phyloP scores from a whole-genome alignment of 2,888 invertebrate species.

The Brachynemurus nebulosus region DNA sequence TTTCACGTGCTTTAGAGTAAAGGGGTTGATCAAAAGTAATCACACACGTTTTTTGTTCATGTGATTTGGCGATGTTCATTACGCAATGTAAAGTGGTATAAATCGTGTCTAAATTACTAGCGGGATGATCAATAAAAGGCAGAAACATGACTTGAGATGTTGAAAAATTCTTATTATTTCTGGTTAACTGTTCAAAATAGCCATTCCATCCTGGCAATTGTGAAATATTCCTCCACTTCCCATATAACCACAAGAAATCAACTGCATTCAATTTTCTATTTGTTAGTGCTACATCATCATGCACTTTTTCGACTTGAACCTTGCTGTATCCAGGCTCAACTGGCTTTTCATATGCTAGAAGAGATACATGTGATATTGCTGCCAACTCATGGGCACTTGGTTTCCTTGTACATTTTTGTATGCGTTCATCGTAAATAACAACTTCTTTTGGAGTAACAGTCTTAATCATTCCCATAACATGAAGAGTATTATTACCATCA shows the following conservation, averaged over 20 bases:
- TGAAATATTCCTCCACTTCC: conserved; percentile 21
- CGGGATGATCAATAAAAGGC: conserved; percentile 10
- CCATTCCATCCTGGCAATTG: conserved; percentile 17
- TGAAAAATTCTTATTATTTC: conserved; percentile 6
- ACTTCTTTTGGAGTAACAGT: conserved; percentile 17
- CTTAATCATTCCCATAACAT: conserved; percentile 16
- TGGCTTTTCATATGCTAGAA: conserved; percentile 17
- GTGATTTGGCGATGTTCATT: conserved; percentile 17
- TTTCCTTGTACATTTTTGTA: conserved; percentile 23
- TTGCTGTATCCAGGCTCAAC: conserved; percentile 17
- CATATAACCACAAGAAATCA: conserved; percentile 20
- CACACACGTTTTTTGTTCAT: conserved; percentile 17
- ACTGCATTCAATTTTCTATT: conserved; percentile 8
- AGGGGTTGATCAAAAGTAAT: conserved; percentile 18
- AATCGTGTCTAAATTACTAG: conserved; percentile 6
- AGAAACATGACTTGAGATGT: conserved; percentile 7
- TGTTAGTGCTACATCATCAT: conserved; percentile 12
- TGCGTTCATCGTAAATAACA: conserved; percentile 20
- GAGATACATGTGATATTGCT: conserved; percentile 17
- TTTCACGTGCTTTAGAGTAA: conserved; percentile 15
- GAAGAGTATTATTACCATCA: conserved; percentile 17
- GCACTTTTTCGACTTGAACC: conserved; percentile 16
- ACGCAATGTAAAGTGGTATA: conserved; percentile 13
- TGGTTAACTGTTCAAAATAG: conserved; percentile 17
- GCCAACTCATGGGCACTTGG: conserved; percentile 20